Percentiles rank a stretch among this genome's conserved stretches.
phyloP scores from a whole-genome alignment of 1,140 invertebrate species.

The Glossosoma conforme region DNA sequence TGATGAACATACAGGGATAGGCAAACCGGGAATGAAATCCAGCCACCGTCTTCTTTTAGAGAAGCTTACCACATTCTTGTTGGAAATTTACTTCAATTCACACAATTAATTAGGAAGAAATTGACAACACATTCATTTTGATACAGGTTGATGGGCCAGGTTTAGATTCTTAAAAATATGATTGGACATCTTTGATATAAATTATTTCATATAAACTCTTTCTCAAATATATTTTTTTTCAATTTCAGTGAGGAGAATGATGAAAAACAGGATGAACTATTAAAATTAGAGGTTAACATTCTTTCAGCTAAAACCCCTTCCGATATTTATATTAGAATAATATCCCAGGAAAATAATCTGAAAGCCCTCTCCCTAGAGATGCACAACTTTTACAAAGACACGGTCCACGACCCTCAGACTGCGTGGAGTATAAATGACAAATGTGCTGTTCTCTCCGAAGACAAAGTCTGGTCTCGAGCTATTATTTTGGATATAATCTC shows the following conservation, averaged over 20 bases:
- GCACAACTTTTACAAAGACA: constrained; percentile 47
- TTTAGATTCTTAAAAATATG: neutral
- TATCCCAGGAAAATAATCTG: constrained; percentile 38
- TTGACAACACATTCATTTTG: neutral
- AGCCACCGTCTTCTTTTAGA: no score
- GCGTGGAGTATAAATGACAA: constrained; percentile 42
- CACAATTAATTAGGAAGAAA: constrained; percentile 4
- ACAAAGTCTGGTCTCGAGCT: constrained; percentile 50
- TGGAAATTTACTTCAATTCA: no score
- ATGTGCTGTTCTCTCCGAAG: constrained; percentile 48
- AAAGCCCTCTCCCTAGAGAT: constrained; percentile 41
- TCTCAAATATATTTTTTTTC: neutral
- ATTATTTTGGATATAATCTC: constrained; percentile 41
- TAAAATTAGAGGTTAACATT: constrained; percentile 46
- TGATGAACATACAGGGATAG: no score
- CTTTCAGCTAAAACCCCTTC: constrained; percentile 48
- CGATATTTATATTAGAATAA: constrained; percentile 48
- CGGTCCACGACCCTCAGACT: constrained; percentile 31
- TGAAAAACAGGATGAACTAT: constrained; percentile 45
- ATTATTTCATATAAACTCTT: neutral
- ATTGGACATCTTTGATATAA: constrained; percentile 1
- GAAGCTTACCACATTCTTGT: no score
- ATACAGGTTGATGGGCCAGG: neutral
- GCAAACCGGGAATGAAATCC: no score
- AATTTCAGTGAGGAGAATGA: constrained; percentile 30